Base-by-base conservation (phyloP, 2,888 invertebrate species). In the Caenorhabditis parvicauda region DNA sequence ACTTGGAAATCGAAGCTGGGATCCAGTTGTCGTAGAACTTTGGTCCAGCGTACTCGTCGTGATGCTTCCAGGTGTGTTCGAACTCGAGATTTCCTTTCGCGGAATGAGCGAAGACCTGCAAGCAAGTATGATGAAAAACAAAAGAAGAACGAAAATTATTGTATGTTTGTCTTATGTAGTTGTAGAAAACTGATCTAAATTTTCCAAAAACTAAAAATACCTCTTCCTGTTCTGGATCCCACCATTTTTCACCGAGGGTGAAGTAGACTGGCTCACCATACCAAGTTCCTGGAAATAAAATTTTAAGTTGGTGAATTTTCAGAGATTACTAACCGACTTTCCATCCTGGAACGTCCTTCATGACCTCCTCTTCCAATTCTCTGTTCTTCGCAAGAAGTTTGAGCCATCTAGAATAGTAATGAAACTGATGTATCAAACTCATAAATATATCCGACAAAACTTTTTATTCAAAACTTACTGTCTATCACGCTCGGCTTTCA, bases 281-380 rank as follows among this genome's bases (percentile, higher is more conserved):
- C 70, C 81, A 80, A 12, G 83, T 84, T 44, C 84, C 84, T 7
- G 80, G 7, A 49, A 17, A 42, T 14, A 42, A 28, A 22, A 17
- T 9, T 7, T n/a, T 22, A 14, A n/a, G 32, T 47, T 21, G 17
- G 21, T 19, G 6, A 17, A 7, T 32, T 5, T 48, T 21, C 3
- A 17, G 28, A 27, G 27, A 9, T n/a, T 28, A 42, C n/a, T 41
- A 37, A 48, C 59, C 69, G 19, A 57, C 57, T 41, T 76, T 71
- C 80, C 80, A 80, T 49, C 82, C 83, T 24, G 83, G 82, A 17
- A 83, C 83, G 60, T 84, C 79, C 70, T 83, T 84, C 84, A 84
- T 84, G 51, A 85, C 65, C 46, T 72, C 82, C 43, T 80, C 79
- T 66, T 84, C 84, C 38, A 82, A 80, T 22, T 84, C 84, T 22